Percentiles rank a stretch among this genome's conserved stretches.
Evolutionary conservation across 2,888 invertebrate genomes (phyloP).

Genomic region (Drosophila paramelanica): DNA sequence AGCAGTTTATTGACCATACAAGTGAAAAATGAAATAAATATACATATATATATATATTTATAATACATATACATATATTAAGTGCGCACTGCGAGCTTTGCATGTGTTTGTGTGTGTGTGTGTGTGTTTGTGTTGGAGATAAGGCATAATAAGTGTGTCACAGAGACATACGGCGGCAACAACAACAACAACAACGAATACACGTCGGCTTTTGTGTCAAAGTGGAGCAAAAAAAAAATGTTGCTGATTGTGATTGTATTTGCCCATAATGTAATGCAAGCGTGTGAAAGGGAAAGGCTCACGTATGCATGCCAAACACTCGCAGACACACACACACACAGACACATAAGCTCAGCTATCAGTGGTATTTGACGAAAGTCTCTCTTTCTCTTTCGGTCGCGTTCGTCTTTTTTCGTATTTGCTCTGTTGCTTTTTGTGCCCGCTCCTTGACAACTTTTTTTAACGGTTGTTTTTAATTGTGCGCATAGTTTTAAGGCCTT

Average conservation of each 20-base stretch:
- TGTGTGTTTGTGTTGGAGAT: constrained; percentile 32
- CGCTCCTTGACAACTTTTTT: constrained; percentile 24
- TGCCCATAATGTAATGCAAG: constrained; percentile 25
- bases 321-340: constrained; percentile 3
- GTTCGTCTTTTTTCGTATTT: constrained; percentile 1
- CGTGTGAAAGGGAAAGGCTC: constrained; percentile 38
- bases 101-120: background rate
- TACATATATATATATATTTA: background rate
- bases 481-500: constrained; percentile 53
- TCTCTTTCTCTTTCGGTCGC: constrained; percentile 2
- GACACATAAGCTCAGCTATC: constrained; percentile 22
- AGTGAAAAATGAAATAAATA: constrained; percentile 31
- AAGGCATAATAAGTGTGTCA: constrained; percentile 64
- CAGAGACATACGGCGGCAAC: constrained; percentile 46
- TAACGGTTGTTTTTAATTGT: constrained; percentile 59
- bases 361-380: constrained; percentile 49
- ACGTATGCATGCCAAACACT: constrained; percentile 43
- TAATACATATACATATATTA: constrained; percentile 2
- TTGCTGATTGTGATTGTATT: constrained; percentile 58
- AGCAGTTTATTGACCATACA: constrained; percentile 53
- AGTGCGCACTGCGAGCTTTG: constrained; percentile 34
- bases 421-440: constrained; percentile 18
- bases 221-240: constrained; percentile 64
- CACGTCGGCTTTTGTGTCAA: constrained; percentile 65
- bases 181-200: constrained; percentile 23